These are phyloP conservation scores for Catocala fraxini DNA, from an alignment of 2,888 invertebrate genomes.

Conservation along the genomic window DNA sequence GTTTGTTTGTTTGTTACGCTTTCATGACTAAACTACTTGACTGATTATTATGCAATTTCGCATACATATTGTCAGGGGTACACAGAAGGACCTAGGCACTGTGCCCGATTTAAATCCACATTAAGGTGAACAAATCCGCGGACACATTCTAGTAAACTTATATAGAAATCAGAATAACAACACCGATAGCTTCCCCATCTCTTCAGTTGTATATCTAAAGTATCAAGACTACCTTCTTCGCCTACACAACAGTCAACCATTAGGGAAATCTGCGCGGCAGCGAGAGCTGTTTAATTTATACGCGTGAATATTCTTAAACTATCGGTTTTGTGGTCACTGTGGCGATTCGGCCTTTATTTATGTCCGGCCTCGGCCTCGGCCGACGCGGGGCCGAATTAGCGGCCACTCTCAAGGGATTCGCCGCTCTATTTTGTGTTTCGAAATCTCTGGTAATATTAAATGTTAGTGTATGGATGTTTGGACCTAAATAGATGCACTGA, in stretches of 20 bases:
- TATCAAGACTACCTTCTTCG: conserved; percentile 52
- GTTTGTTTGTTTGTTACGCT: too few relatives aligned
- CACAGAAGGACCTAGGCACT: too few relatives aligned
- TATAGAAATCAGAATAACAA: too few relatives aligned
- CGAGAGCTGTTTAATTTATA: conserved; percentile 84
- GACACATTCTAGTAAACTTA: too few relatives aligned
- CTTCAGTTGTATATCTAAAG: background rate
- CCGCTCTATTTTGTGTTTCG: conserved; percentile 48
- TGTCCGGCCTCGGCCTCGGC: conserved; percentile 59
- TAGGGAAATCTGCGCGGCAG: conserved; percentile 85
- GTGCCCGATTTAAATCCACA: too few relatives aligned
- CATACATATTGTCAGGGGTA: too few relatives aligned
- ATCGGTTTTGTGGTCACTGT: conserved; percentile 83
- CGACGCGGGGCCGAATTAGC: conserved; percentile 60
- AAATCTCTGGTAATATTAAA: conserved; percentile 24
- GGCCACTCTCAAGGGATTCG: conserved; percentile 54
- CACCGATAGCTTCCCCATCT: too few relatives aligned
- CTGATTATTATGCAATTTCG: too few relatives aligned
- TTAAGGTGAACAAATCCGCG: too few relatives aligned
- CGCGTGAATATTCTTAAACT: conserved; percentile 87
- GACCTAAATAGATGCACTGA: background rate
- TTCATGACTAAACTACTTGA: too few relatives aligned
- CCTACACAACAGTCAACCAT: conserved; percentile 74
- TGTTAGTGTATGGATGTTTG: conserved; percentile 7
- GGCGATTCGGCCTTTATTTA: conserved; percentile 80